A percentile compares a stretch with the other conserved stretches of the same genome.
phyloP scores from a whole-genome alignment of 1,140 invertebrate genomes.

The Rhynchophorus ferrugineus region DNA sequence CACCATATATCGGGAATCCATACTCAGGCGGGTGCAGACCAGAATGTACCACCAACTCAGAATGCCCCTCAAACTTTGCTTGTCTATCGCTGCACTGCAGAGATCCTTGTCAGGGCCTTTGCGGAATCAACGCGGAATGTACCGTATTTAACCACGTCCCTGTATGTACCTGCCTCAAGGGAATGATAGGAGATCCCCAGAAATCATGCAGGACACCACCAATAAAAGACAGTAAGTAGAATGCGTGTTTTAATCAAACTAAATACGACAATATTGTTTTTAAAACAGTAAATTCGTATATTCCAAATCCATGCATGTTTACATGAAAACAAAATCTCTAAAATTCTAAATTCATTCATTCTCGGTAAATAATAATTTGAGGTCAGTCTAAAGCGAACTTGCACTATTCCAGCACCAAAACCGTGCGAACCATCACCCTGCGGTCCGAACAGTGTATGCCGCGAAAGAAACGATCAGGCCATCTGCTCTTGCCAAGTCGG shows the following conservation, averaged over 20 bases:
- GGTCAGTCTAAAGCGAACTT: background rate
- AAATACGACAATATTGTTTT: too few species aligned
- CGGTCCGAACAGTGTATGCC: conserved; percentile 72
- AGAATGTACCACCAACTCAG: conserved; percentile 70
- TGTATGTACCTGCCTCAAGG: conserved; percentile 66
- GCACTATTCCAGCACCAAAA: conserved; percentile 44
- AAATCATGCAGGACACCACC: conserved; percentile 60
- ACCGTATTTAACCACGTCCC: conserved; percentile 74
- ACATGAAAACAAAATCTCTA: too few species aligned
- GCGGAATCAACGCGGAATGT: conserved; percentile 71
- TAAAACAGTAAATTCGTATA: too few species aligned
- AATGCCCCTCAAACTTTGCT: conserved; percentile 69
- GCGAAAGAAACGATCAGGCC: conserved; percentile 58
- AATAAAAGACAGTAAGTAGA: conserved; percentile 42
- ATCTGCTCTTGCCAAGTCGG: conserved; percentile 71
- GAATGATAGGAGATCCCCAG: conserved; percentile 74
- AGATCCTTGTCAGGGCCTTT: conserved; percentile 78
- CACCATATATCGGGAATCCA: conserved; percentile 77
- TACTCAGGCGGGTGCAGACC: conserved; percentile 69
- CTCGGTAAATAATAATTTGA: too few species aligned
- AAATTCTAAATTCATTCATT: too few species aligned
- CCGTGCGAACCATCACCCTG: conserved; percentile 75
- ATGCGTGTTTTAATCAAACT: too few species aligned
- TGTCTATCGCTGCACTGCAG: conserved; percentile 79
- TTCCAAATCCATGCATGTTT: too few species aligned